These are phyloP conservation scores for Sebastes matsubarae DNA, from an alignment of 2,797 vertebrate species.

Conservation along the genomic window DNA sequence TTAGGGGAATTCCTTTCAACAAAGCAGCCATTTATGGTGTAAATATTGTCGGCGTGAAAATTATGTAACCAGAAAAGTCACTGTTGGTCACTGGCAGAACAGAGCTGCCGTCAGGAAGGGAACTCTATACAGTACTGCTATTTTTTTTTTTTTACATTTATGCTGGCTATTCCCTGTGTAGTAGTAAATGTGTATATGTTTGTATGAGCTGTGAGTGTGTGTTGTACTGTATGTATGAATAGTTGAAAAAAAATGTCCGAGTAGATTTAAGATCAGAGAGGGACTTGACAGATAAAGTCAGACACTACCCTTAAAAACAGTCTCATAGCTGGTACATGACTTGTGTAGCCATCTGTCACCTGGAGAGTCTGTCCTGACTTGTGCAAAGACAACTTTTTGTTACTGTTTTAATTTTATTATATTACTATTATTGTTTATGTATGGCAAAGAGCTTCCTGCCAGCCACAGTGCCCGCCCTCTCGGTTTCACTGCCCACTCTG, in stretches of 20 bases:
- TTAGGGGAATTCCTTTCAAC: slow-evolving; percentile 5
- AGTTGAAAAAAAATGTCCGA: slow-evolving; percentile 19
- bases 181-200: slow-evolving; percentile 18
- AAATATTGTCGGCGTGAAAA: slow-evolving; percentile 2
- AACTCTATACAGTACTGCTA: not conserved
- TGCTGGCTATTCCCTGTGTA: slow-evolving; percentile 48
- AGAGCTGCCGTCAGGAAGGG: not conserved
- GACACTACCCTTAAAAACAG: slow-evolving; percentile 50
- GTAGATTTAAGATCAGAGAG: slow-evolving; percentile 43
- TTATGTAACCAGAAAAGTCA: not conserved
- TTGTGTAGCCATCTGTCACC: slow-evolving; percentile 63
- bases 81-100: not conserved
- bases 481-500: slow-evolving; percentile 77
- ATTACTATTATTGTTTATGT: slow-evolving; percentile 58
- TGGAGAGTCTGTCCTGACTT: slow-evolving; percentile 61
- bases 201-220: slow-evolving; percentile 54
- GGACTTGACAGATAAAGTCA: slow-evolving; percentile 52
- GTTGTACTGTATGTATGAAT: slow-evolving; percentile 40
- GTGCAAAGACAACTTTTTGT: slow-evolving; percentile 68
- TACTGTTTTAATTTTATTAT: slow-evolving; percentile 73
- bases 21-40: slow-evolving; percentile 10
- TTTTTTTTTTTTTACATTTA: slow-evolving; percentile 2
- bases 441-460: slow-evolving; percentile 81
- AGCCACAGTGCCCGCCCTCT: slow-evolving; percentile 79
- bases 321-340: slow-evolving; percentile 54